Evolutionary conservation across 2,888 invertebrate genomes (phyloP).

Genomic region (Seira sanloemensis): DNA sequence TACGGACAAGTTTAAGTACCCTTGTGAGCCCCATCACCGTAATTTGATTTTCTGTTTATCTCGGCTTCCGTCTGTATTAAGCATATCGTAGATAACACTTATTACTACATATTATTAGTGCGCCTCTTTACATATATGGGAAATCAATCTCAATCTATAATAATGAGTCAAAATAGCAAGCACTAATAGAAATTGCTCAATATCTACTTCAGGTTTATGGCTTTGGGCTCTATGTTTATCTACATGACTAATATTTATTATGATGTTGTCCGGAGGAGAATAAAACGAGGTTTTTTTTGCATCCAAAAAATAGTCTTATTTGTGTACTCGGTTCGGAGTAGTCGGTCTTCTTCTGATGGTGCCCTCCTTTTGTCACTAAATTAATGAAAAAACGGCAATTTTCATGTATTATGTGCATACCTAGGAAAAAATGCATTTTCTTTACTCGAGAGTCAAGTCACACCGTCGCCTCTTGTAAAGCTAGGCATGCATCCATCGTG

Average conservation of each 20-base stretch:
- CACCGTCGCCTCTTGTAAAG: neutral
- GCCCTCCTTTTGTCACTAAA: slow-evolving; percentile 13
- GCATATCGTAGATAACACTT: too few species aligned
- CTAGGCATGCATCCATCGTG: neutral
- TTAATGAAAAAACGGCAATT: neutral
- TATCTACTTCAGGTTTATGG: neutral
- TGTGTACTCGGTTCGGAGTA: neutral
- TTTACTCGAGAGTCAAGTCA: slow-evolving; percentile 2
- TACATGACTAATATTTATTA: neutral
- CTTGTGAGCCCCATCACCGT: slow-evolving; percentile 50
- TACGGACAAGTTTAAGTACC: slow-evolving; percentile 42
- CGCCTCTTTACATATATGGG: neutral
- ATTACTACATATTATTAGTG: neutral
- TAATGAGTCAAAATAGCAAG: neutral
- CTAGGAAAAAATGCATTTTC: slow-evolving; percentile 11
- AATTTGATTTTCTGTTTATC: slow-evolving; percentile 51
- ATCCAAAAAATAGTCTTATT: neutral
- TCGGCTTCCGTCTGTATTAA: too few species aligned
- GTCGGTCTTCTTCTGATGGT: neutral
- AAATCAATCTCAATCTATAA: neutral
- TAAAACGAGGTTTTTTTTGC: slow-evolving; percentile 3
- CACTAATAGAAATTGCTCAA: neutral
- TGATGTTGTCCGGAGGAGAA: neutral
- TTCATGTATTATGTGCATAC: neutral
- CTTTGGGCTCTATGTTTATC: neutral